phyloP scores from a whole-genome alignment of 2,113 vertebrate genomes.

The Sterna hirundo region DNA sequence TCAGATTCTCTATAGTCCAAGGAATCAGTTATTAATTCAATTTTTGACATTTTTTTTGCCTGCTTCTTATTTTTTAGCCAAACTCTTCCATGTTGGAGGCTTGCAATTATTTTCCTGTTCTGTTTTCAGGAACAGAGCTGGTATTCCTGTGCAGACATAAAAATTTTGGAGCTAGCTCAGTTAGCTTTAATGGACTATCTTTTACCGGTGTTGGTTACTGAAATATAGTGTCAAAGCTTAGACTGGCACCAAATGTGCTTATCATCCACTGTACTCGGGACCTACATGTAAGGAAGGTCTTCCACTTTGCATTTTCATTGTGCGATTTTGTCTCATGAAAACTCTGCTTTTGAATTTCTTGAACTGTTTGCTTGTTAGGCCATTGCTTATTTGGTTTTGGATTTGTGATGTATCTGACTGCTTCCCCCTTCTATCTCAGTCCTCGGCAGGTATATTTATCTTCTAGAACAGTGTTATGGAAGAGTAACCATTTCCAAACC shows the following conservation, averaged over 20 bases:
- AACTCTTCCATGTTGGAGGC: background rate
- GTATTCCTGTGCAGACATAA: background rate
- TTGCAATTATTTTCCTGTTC: background rate
- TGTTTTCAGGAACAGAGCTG: background rate
- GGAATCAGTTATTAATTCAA: background rate
- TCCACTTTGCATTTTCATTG: background rate
- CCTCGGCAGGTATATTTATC: background rate
- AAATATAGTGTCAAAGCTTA: background rate
- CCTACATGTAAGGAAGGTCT: background rate
- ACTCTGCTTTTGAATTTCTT: background rate
- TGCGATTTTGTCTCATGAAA: background rate
- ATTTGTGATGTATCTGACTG: background rate
- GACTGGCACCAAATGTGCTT: background rate
- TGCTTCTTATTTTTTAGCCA: background rate
- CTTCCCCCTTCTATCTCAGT: background rate
- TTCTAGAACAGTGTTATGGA: background rate
- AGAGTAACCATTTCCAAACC: background rate
- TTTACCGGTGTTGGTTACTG: fast-evolving
- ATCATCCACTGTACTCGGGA: background rate
- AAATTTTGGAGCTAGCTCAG: background rate
- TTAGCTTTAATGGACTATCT: background rate
- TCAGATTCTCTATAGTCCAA: background rate
- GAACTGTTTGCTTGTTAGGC: background rate
- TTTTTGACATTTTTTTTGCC: fast-evolving
- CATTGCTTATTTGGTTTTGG: background rate